Base-by-base conservation (phyloP, 2,797 vertebrate genomes). In the Gadopsis bispinosus region DNA sequence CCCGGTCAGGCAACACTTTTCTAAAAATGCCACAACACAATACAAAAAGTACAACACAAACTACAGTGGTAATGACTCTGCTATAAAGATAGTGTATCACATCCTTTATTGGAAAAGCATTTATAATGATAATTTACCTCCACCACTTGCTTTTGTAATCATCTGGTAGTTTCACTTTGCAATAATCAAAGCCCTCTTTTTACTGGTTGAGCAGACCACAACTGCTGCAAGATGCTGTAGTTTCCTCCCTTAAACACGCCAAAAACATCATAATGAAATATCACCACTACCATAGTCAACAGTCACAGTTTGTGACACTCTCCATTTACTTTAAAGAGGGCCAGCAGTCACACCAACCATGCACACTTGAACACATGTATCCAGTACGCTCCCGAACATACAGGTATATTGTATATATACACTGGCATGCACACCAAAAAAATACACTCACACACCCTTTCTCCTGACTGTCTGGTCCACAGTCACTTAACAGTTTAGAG, bases 41-140 rank as follows among this genome's bases (percentile, higher is more conserved):
- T 1, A 31, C 6, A n/a, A 1, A 35, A 33, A 61, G 22, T 17
- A 26, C 1, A 45, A 22, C 9, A 22, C 16, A 39, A 48, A 10
- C n/a, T 11, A 26, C 1, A 12, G 2, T 7, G 9, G 1, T 20
- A 31, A 56, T 20, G 0, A 45, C 3, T 9, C 39, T 33, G 9
- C 10, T 11, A 3, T 16, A 6, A 47, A n/a, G 4, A 1, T 65
- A 55, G 26, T 67, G n/a, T 87, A 77, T 91, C 70, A 80, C 55
- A 81, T 72, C 39, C 50, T 94, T 95, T 94, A 94, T 93, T 94
- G 83, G 79, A 92, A 94, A 93, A 88, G 80, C 75, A 84, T 81
- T 81, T 78, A 85, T 66, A 76, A 88, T 89, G 69, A 88, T 87
- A 81, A 87, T 66, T 86, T 79, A 79, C 59, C 77, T 45, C 75